Conservation (phyloP, 2,797 vertebrate species). For the Euthynnus affinis region DNA sequence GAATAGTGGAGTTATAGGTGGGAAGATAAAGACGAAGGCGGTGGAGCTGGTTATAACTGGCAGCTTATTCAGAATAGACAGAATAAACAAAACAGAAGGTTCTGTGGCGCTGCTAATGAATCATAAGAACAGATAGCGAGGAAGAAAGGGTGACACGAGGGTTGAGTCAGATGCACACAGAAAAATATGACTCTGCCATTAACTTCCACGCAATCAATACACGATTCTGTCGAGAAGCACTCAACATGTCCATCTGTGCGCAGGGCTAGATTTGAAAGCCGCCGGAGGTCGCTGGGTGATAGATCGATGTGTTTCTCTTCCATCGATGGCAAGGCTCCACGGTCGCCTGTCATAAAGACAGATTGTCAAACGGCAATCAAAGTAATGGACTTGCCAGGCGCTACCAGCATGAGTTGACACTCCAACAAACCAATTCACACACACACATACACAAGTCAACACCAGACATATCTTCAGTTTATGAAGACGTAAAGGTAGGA, state of each 20-base stretch:
- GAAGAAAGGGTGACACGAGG: conserved; percentile 62
- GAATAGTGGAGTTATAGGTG: conserved; percentile 61
- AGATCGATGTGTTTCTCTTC: conserved; percentile 87
- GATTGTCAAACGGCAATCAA: conserved; percentile 86
- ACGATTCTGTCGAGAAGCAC: conserved; percentile 81
- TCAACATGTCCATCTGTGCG: conserved; percentile 82
- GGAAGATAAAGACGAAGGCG: conserved; percentile 57
- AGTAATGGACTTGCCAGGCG: conserved; percentile 81
- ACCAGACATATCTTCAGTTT: conserved; percentile 69
- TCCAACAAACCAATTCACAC: conserved; percentile 70
- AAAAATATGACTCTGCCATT: conserved; percentile 84
- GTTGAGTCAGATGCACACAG: conserved; percentile 66
- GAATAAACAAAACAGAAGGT: conserved; percentile 71
- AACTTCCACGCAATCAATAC: conserved; percentile 85
- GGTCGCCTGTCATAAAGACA: conserved; percentile 86
- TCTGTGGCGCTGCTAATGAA: conserved; percentile 72
- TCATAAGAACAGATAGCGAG: conserved; percentile 69
- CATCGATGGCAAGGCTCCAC: conserved; percentile 76
- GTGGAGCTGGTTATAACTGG: conserved; percentile 50
- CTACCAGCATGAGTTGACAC: conserved; percentile 68
- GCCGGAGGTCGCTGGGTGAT: conserved; percentile 80
- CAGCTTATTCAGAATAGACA: conserved; percentile 57
- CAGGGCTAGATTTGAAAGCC: conserved; percentile 81
- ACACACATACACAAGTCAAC: conserved; percentile 22
- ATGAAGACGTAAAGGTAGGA: conserved; percentile 57